Conservation (phyloP, 2,113 vertebrate genomes). For the Apus apus region DNA sequence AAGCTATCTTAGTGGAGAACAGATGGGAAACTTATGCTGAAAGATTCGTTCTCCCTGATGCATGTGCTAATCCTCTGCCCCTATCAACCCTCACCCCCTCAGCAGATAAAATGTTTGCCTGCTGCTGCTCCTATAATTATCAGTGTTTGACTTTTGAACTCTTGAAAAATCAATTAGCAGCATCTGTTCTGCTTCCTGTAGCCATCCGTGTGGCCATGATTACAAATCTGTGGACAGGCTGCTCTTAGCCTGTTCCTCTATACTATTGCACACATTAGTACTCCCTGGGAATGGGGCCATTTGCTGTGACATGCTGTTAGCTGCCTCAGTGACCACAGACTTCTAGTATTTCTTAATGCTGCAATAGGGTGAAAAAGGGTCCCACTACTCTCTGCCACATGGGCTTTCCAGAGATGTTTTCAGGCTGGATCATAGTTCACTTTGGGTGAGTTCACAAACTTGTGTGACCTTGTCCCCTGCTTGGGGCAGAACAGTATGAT, state of each 20-base stretch:
- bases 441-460: not conserved
- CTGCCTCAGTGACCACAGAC: not conserved
- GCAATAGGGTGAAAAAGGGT: not conserved
- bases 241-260: not conserved
- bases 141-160: constrained; percentile 22
- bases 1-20: not conserved
- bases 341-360: not conserved
- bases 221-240: not conserved
- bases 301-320: not conserved
- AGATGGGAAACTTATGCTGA: not conserved
- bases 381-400: not conserved
- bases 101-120: constrained; percentile 11
- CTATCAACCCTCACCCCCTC: not conserved
- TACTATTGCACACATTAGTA: not conserved
- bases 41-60: not conserved
- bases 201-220: not conserved
- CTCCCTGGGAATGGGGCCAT: not conserved
- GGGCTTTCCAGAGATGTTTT: not conserved
- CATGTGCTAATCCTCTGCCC: not conserved
- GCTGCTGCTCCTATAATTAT: constrained; percentile 19
- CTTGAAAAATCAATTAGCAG: constrained; percentile 33
- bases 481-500: not conserved
- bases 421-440: accelerated
- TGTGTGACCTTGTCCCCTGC: not conserved
- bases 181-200: constrained; percentile 16